Base-by-base conservation (phyloP, 2,888 invertebrate genomes). In the Harpalus rubripes region DNA sequence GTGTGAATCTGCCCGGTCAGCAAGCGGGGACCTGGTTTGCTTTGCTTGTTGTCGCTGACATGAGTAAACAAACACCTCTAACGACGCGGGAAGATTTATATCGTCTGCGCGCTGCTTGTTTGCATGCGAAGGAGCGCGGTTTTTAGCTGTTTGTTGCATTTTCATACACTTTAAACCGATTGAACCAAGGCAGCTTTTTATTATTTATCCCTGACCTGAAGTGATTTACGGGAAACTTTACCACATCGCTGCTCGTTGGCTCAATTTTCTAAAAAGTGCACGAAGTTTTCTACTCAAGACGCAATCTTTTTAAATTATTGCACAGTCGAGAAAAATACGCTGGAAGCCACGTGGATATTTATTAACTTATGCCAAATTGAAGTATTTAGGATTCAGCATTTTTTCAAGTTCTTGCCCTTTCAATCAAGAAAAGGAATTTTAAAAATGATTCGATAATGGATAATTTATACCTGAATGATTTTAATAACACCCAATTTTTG, bases 11-110 rank as follows among this genome's bases (percentile, higher is more conserved):
- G 52, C 76, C 32, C 39, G 83, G 83, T 83, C 83, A 83, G 83
- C 83, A 59, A 83, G 72, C 32, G 5, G 72, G 44, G 44, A 2
- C 41, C 41, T 3, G 26, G 2, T 32, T 22, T 32, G 32, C 32
- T 32, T 32, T 41, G 61, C 74, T 76, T 72, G 82, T 82, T 82
- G 82, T 63, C 58, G 22, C 56, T 82, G 72, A 56, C 72, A 82
- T 72, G 58, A 82, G 82, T 82, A 82, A 82, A 82, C 82, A 82
- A 82, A 72, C 82, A 74, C 72, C 68, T 68, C 68, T 74, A 74
- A 74, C 44, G 44, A 74, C 72, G 10, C 44, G 15, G 44, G 12
- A 10, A 74, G 72, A 74, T 74, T 74, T 74, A 74, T 74, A 18
- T 41, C 72, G 68, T 63, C 68, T 68, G 39, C 39, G 26, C 32